These are phyloP conservation scores for Oophaga sylvatica DNA, from an alignment of 2,797 vertebrate genomes.

Conservation along the genomic window DNA sequence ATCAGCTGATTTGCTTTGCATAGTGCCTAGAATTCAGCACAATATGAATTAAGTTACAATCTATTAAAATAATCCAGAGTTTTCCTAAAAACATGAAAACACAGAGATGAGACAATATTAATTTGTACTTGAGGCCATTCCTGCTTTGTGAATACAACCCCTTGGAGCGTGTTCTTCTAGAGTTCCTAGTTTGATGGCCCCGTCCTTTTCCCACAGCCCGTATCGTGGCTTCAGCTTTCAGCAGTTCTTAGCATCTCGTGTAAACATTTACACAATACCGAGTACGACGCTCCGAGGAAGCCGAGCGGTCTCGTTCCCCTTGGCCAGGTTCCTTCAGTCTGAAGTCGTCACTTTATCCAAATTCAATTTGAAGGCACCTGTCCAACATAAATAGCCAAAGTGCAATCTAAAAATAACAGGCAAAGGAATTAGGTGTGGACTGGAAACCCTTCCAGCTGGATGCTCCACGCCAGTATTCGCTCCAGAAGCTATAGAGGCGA, in stretches of 20 bases:
- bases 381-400: constrained; percentile 83
- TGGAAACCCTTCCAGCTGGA: constrained; percentile 72
- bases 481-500: constrained; percentile 66
- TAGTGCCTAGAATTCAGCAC: background rate
- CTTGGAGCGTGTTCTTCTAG: background rate
- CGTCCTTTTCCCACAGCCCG: constrained; percentile 23
- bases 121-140: background rate
- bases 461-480: constrained; percentile 66
- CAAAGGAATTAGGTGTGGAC: constrained; percentile 82
- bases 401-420: constrained; percentile 80
- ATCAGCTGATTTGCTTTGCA: background rate
- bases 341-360: constrained; percentile 71
- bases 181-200: background rate
- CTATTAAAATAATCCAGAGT: background rate
- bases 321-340: constrained; percentile 69
- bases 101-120: background rate
- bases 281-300: constrained; percentile 67
- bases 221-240: constrained; percentile 50
- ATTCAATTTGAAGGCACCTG: constrained; percentile 79
- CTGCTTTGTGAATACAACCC: background rate
- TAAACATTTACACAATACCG: constrained; percentile 65
- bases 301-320: constrained; percentile 64
- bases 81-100: background rate
- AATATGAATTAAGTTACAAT: background rate
- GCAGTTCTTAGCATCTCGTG: constrained; percentile 57